phyloP scores from a whole-genome alignment of 2,113 vertebrate genomes.

The Eulemur rufifrons region DNA sequence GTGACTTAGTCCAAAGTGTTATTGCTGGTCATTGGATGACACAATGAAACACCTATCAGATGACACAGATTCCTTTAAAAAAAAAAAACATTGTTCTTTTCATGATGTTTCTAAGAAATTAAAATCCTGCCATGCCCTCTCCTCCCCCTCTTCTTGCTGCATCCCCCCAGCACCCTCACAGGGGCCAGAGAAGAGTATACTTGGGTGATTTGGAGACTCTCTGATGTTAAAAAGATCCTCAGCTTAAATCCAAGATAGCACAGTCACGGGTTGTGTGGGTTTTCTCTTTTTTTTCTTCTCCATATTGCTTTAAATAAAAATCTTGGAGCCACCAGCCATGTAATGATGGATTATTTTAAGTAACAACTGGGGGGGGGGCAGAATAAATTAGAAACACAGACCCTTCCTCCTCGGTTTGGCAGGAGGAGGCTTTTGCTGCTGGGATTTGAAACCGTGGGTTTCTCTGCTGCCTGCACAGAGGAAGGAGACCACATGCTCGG shows the following conservation, averaged over 20 bases:
- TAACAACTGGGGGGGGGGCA: constrained; percentile 55
- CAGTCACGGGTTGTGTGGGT: constrained; percentile 59
- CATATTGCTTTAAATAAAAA: constrained; percentile 75
- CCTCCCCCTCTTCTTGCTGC: background rate
- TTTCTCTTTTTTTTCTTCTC: constrained; percentile 11
- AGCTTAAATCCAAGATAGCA: constrained; percentile 57
- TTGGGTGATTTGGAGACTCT: background rate
- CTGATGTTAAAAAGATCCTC: constrained; percentile 43
- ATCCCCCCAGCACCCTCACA: background rate
- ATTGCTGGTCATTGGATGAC: background rate
- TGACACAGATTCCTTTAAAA: background rate
- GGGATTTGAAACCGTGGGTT: constrained; percentile 69
- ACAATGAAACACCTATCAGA: background rate
- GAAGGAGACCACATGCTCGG: constrained; percentile 74
- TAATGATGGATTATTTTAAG: constrained; percentile 73
- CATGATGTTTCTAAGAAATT: constrained; percentile 50
- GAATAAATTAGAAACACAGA: constrained; percentile 75
- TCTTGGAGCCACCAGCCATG: constrained; percentile 69
- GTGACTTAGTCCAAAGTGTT: background rate
- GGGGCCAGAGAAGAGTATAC: background rate
- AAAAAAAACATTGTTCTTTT: background rate
- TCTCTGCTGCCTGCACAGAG: constrained; percentile 66
- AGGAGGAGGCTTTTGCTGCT: constrained; percentile 34
- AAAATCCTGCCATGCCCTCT: background rate
- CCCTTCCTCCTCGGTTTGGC: constrained; percentile 69